phyloP scores from a whole-genome alignment of 2,888 invertebrate genomes.

The Athalia rosae region DNA sequence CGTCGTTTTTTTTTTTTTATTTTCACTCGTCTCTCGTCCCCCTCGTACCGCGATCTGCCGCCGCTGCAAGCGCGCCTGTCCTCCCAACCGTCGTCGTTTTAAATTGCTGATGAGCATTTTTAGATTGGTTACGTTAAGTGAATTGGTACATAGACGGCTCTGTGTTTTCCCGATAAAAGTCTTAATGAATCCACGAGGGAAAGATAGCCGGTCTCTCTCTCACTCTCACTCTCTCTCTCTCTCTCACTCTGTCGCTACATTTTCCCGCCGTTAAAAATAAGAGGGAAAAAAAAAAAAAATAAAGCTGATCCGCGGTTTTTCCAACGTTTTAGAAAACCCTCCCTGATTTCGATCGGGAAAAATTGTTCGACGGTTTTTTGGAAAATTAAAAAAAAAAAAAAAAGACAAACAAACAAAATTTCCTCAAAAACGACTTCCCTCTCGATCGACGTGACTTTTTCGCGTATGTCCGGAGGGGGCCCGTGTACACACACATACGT shows the following conservation, averaged over 20 bases:
- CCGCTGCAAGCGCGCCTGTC: conserved; percentile 50
- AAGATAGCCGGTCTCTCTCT: conserved; percentile 51
- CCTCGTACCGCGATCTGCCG: conserved; percentile 34
- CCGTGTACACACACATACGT: too few species aligned
- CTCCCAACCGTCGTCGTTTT: conserved; percentile 63
- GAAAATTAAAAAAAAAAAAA: too few species aligned
- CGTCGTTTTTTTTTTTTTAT: too few species aligned
- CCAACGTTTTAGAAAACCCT: too few species aligned
- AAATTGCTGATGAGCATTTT: conserved; percentile 74
- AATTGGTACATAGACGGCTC: conserved; percentile 71
- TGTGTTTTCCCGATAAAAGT: conserved; percentile 71
- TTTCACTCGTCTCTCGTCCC: conserved; percentile 5
- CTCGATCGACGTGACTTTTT: conserved; percentile 53
- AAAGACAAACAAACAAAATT: neutral
- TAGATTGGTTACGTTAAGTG: conserved; percentile 73
- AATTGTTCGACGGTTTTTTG: too few species aligned
- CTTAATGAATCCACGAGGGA: conserved; percentile 60
- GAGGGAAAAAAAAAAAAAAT: too few species aligned
- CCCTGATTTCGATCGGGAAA: too few species aligned
- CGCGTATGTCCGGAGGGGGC: conserved; percentile 40
- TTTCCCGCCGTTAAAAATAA: conserved; percentile 15
- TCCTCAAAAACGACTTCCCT: neutral
- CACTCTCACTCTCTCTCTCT: too few species aligned
- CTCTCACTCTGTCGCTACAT: too few species aligned
- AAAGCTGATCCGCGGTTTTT: neutral